Conservation (phyloP, 2,888 invertebrate genomes). For the Lysandra bellargus region DNA sequence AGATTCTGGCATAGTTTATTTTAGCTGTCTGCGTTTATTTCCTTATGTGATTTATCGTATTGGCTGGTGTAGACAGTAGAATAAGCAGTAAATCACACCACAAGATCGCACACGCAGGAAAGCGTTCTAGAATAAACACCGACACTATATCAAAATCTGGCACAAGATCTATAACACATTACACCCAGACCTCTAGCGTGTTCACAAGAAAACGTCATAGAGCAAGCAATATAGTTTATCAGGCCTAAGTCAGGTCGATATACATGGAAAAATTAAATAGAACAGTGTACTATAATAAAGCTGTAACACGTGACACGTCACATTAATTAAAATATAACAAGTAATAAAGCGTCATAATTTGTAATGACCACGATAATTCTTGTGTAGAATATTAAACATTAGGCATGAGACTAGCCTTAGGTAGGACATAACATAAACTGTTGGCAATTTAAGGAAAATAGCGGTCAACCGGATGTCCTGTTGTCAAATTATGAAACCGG, state of each 20-base stretch:
- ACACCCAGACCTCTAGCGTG: neutral
- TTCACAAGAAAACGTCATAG: conserved; percentile 1
- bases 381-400: too few relatives aligned
- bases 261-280: neutral
- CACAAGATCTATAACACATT: conserved; percentile 9
- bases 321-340: neutral
- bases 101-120: conserved; percentile 16
- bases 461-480: too few relatives aligned
- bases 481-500: too few relatives aligned
- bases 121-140: conserved; percentile 22
- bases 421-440: too few relatives aligned
- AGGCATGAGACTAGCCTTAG: too few relatives aligned
- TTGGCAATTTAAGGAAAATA: too few relatives aligned
- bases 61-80: conserved; percentile 15
- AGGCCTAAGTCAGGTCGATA: neutral
- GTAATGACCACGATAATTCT: too few relatives aligned
- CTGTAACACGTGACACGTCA: neutral
- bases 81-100: conserved; percentile 14
- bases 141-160: conserved; percentile 14
- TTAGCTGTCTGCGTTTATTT: neutral
- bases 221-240: neutral
- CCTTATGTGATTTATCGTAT: neutral
- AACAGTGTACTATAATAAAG: neutral
- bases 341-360: too few relatives aligned
- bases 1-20: neutral